These are phyloP conservation scores for Operophtera brumata DNA, from an alignment of 2,888 invertebrate species.

Conservation along the genomic window DNA sequence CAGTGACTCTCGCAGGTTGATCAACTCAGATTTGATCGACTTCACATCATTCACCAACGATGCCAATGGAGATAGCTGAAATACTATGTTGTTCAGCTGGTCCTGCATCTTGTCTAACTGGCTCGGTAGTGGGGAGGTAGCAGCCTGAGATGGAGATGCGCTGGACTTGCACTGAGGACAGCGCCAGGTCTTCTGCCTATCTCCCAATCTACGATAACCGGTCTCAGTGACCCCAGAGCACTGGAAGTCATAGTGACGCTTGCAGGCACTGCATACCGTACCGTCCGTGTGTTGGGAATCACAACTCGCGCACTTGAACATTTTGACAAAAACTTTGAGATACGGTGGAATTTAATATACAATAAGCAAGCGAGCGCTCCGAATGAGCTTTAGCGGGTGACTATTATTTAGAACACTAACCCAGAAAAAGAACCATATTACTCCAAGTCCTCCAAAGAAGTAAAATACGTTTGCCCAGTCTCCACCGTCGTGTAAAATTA, in stretches of 20 bases:
- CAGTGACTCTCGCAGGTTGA: slow-evolving; percentile 1
- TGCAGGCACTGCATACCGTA: slow-evolving; percentile 18
- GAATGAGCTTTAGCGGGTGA: too few relatives aligned
- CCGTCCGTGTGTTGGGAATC: slow-evolving; percentile 21
- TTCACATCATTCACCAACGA: slow-evolving; percentile 26
- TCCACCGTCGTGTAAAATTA: slow-evolving; percentile 65
- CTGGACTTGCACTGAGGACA: slow-evolving; percentile 22
- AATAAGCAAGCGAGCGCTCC: too few relatives aligned
- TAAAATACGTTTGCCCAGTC: slow-evolving; percentile 82
- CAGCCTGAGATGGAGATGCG: slow-evolving; percentile 5
- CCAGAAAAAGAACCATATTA: slow-evolving; percentile 79
- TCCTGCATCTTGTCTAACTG: slow-evolving; percentile 16
- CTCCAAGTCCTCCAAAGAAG: slow-evolving; percentile 75
- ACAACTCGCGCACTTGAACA: slow-evolving; percentile 28
- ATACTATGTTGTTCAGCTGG: slow-evolving; percentile 14
- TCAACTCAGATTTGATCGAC: slow-evolving; percentile 21
- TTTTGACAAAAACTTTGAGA: background rate
- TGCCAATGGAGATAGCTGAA: slow-evolving; percentile 22
- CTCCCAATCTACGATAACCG: slow-evolving; percentile 12
- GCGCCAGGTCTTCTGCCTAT: slow-evolving; percentile 18
- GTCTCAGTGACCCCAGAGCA: slow-evolving; percentile 20
- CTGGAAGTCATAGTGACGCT: slow-evolving; percentile 16
- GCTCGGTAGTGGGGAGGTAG: slow-evolving; percentile 4
- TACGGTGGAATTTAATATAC: too few relatives aligned
- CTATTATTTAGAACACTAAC: slow-evolving; percentile 39